Base-by-base conservation (phyloP, 2,888 invertebrate species). In the Atherix ibis region DNA sequence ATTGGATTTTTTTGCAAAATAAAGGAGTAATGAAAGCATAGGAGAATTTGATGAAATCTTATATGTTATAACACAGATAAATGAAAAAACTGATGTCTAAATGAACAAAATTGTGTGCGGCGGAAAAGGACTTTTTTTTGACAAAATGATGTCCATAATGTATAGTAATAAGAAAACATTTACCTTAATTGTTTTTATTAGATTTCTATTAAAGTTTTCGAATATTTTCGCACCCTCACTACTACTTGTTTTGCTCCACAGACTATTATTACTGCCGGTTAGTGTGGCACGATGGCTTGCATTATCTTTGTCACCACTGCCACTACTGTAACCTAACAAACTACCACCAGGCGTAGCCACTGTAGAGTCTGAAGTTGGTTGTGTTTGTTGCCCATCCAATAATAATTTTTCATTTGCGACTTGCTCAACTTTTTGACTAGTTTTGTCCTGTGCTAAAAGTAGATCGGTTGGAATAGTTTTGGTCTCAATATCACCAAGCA, bases 131-230 rank as follows among this genome's bases (percentile, higher is more conserved):
- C n/a, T n/a, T n/a, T n/a, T n/a, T n/a, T n/a, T n/a, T n/a, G n/a
- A n/a, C n/a, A n/a, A n/a, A n/a, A n/a, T n/a, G n/a, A n/a, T n/a
- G n/a, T n/a, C n/a, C n/a, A n/a, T n/a, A n/a, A n/a, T n/a, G n/a
- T n/a, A n/a, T n/a, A n/a, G n/a, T n/a, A n/a, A n/a, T n/a, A n/a
- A n/a, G n/a, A 10, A 18, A 36, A 18, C 22, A 31, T 18, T 44
- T 40, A 60, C 61, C 56, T 59, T 61, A 4, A 62, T 61, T 1
- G 61, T 58, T 49, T 60, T 61, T 22, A 62, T 62, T 26, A 62
- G 48, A 48, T 62, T 62, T 31, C 60, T 44, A 40, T 62, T 62
- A 44, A 62, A 62, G 34, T 51, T 60, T 42, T 62, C 62, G 36
- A 62, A 62, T 44, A 62, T 50, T 40, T 60, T 60, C 26, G 60